Base-by-base conservation (phyloP, 2,113 vertebrate genomes). In the Gallinago undulata region DNA sequence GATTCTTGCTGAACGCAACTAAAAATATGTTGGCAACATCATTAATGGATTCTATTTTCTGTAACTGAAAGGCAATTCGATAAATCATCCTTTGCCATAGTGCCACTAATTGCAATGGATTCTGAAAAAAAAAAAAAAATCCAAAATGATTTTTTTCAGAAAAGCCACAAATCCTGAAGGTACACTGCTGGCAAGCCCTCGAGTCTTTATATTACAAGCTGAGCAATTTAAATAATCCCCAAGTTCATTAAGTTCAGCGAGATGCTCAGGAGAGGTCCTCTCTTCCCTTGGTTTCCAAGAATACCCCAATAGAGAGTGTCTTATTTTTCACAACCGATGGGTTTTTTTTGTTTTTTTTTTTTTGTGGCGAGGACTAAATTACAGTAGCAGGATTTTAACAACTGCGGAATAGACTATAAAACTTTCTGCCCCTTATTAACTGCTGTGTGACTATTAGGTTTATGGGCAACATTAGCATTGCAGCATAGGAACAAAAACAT, bases 351-450 rank as follows among this genome's bases (percentile, higher is more conserved):
- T n/a, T 10, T 39, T 39, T 39, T 39, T 68, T 83, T 43, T 45
- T 45, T 22, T 48, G 69, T 60, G 82, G 28, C 67, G 56, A 53
- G 85, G 72, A 93, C 89, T 91, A 85, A 94, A 97, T 95, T 96
- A 95, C 76, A 95, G 95, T 93, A 97, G 92, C 85, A 84, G 53
- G 62, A 93, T 92, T 97, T 98, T 98, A 97, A 91, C 94, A 97
- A 93, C 77, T 87, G 89, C 3, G 39, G 96, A 90, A 97, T 97
- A 95, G 89, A 94, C 97, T 89, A 60, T 97, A 97, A 98, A 98
- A 96, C 95, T 98, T 98, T 97, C 93, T 96, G 51, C 80, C 90
- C 91, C 78, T 97, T 97, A 96, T 97, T 98, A 97, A 97, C 95
- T 93, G 91, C 96, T 37, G 51, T 86, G 93, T 43, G 43, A 95